Conservation (phyloP, 2,888 invertebrate genomes). For the Syrista parreyssii region DNA sequence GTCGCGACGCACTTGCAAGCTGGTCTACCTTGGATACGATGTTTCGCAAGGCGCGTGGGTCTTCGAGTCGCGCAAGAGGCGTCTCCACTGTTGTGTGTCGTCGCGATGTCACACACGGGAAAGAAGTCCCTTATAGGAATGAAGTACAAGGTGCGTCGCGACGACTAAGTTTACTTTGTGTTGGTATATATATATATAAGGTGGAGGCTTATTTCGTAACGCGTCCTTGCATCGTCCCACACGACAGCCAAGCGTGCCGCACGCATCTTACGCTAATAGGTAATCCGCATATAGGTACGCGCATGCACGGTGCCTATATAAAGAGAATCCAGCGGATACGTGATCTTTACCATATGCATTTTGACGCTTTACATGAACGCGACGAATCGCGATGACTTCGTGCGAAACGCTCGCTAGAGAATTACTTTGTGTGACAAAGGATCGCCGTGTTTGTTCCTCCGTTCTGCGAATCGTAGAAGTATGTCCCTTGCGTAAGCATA, state of each 20-base stretch:
- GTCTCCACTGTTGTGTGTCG: background rate
- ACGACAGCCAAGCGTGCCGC: conserved; percentile 14
- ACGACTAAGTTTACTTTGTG: background rate
- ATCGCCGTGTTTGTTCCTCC: conserved; percentile 34
- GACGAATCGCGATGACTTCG: background rate
- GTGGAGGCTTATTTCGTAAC: conserved; percentile 40
- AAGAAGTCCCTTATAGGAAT: conserved; percentile 5
- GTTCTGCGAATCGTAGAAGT: conserved; percentile 30
- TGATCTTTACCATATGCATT: background rate
- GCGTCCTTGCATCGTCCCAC: conserved; percentile 53
- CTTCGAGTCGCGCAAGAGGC: background rate
- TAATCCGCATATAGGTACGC: background rate
- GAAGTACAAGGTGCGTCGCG: background rate
- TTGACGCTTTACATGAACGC: background rate
- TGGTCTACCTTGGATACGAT: background rate
- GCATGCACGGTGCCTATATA: background rate
- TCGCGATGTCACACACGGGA: background rate
- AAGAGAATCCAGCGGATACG: background rate
- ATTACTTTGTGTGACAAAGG: conserved; percentile 26
- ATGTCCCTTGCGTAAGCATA: background rate
- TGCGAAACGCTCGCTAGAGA: background rate
- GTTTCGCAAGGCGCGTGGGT: conserved; percentile 7
- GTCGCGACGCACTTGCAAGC: background rate
- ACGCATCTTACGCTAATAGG: background rate
- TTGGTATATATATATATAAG: background rate